Base-by-base conservation (phyloP, 2,888 invertebrate genomes). In the Conus canariensis region DNA sequence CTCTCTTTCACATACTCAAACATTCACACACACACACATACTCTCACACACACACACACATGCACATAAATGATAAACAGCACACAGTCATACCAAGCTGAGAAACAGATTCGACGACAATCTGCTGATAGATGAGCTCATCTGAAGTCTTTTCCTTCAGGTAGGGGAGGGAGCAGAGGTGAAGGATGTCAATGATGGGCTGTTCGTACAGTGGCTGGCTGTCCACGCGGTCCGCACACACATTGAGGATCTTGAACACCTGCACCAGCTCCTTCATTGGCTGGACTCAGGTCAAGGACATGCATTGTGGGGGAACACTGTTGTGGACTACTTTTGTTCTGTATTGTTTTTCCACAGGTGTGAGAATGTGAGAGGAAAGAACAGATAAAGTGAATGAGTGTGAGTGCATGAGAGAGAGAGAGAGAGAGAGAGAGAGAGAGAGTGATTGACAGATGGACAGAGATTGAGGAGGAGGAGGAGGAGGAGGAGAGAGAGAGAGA, bases 121-220 rank as follows among this genome's bases (percentile, higher is more conserved):
- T 95, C 92, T 96, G 95, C 92, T 95, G 94, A 92, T 95, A 96
- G 6, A 95, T 92, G n/a, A 95, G 92, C 91, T 96, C 96, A 94
- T 96, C 96, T 4, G 96, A 96, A 9, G 96, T 93, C 91, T 96
- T 96, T 92, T 96, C 96, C 92, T 95, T 95, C 88, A 96, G 92
- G 92, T 95, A 96, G 14, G 96, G 96, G 25, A 95, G 92, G 80
- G 95, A 93, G 90, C 96, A 96, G 22, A 96, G 93, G 88, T 94
- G 93, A 59, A 96, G 92, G 10, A 96, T 93, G 64, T 95, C 94
- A 30, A 94, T 90, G 90, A 96, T 94, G 87, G 95, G 94, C 89
- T 95, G 94, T 86, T 95, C 94, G 93, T 96, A 96, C 83, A 95
- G 88, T 8, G 95, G 94, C 88, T 94, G 94, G 70, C 94, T 94